Percentiles rank a stretch among this genome's conserved stretches.
phyloP scores from a whole-genome alignment of 2,113 vertebrate genomes.

The Anoura caudifer region DNA sequence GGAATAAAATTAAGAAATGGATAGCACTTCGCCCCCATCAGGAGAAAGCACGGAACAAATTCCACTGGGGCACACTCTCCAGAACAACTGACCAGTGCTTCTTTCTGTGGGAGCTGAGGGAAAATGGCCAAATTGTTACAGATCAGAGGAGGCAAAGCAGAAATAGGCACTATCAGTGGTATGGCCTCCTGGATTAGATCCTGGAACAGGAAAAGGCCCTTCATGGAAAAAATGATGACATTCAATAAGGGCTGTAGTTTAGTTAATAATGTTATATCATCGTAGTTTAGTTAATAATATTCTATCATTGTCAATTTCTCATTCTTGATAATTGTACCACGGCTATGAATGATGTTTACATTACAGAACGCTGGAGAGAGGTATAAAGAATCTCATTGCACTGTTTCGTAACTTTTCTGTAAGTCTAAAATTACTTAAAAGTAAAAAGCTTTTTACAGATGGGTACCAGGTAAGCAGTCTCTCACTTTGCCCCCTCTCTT shows the following conservation, averaged over 20 bases:
- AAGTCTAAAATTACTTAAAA: neutral
- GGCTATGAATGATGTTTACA: neutral
- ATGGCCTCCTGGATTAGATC: neutral
- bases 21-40: neutral
- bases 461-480: neutral
- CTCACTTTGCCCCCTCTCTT: too few species aligned
- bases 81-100: too few species aligned
- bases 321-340: neutral
- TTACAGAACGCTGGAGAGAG: neutral
- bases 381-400: neutral
- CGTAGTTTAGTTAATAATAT: neutral
- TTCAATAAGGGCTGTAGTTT: neutral
- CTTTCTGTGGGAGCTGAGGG: neutral
- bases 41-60: neutral
- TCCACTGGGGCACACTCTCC: neutral
- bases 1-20: neutral
- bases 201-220: neutral
- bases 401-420: neutral
- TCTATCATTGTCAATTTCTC: neutral
- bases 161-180: neutral
- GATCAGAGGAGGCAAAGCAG: neutral
- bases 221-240: neutral
- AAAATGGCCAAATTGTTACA: neutral
- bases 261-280: neutral
- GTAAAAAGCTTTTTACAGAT: neutral